Evolutionary conservation across 2,797 vertebrate genomes (phyloP).

Genomic region (Eremophila alpestris): DNA sequence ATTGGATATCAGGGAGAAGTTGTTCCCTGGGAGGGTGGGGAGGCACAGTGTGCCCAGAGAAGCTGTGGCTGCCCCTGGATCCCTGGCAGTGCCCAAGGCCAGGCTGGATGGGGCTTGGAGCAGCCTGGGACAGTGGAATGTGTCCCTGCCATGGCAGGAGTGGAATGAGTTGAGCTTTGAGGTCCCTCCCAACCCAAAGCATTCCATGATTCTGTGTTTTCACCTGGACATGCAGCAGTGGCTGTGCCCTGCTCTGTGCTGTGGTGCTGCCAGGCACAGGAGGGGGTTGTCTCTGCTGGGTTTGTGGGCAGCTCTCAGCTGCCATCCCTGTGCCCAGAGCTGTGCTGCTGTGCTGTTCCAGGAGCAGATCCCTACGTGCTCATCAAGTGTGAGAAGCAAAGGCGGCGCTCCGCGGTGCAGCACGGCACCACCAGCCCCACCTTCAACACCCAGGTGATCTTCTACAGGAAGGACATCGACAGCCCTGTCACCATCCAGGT

Average conservation of each 20-base stretch:
- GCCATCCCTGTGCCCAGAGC: not conserved
- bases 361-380: conserved; percentile 89
- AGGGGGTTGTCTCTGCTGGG: not conserved
- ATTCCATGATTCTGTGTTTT: not conserved
- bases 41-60: not conserved
- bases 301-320: not conserved
- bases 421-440: conserved; percentile 76
- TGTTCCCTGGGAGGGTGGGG: fast-evolving
- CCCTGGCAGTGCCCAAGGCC: not conserved
- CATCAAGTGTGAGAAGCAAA: conserved; percentile 86
- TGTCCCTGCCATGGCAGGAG: not conserved
- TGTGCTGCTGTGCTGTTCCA: conserved; percentile 63
- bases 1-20: not conserved
- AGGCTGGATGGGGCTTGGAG: fast-evolving
- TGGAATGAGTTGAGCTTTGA: not conserved
- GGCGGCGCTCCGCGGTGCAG: conserved; percentile 76
- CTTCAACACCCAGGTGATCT: conserved; percentile 85
- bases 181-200: not conserved
- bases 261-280: not conserved
- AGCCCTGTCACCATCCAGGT: conserved; percentile 90
- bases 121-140: fast-evolving
- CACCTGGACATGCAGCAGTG: not conserved
- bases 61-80: not conserved
- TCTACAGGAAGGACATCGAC: conserved; percentile 86
- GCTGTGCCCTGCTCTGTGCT: not conserved